Conservation (phyloP, 2,888 invertebrate genomes). For the Hipparchia sbordonii region DNA sequence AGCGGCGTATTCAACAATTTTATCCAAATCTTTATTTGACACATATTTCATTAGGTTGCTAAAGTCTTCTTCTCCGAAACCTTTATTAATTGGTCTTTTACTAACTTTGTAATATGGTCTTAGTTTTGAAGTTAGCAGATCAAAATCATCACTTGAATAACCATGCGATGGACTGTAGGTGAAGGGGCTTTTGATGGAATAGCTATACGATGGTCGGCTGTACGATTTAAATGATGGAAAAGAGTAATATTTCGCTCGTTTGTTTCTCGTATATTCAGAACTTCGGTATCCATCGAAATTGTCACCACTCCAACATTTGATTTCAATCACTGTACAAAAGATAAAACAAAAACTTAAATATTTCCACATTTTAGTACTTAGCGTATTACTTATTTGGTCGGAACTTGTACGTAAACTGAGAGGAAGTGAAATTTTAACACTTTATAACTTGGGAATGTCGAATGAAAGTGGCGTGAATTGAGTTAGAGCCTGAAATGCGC, state of each 20-base stretch:
- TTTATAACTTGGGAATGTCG: slow-evolving; percentile 65
- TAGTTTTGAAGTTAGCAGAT: slow-evolving; percentile 45
- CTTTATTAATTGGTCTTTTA: slow-evolving; percentile 59
- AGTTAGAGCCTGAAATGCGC: slow-evolving; percentile 57
- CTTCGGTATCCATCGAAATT: slow-evolving; percentile 45
- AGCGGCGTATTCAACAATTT: slow-evolving; percentile 62
- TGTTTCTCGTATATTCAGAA: slow-evolving; percentile 54
- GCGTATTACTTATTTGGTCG: slow-evolving; percentile 21
- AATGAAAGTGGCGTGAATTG: slow-evolving; percentile 73
- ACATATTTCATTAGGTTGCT: slow-evolving; percentile 67
- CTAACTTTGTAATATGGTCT: slow-evolving; percentile 61
- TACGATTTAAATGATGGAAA: slow-evolving; percentile 60
- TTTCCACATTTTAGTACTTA: slow-evolving; percentile 38
- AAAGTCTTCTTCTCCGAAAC: slow-evolving; percentile 66
- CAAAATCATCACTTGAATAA: slow-evolving; percentile 49
- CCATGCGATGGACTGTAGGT: slow-evolving; percentile 69
- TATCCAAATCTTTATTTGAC: slow-evolving; percentile 70
- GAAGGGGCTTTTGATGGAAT: slow-evolving; percentile 52
- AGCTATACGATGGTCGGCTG: slow-evolving; percentile 56
- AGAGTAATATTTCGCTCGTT: slow-evolving; percentile 65
- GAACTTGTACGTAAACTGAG: slow-evolving; percentile 60
- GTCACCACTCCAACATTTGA: slow-evolving; percentile 49
- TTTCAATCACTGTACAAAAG: slow-evolving; percentile 51
- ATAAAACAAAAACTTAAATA: slow-evolving; percentile 43
- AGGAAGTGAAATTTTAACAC: slow-evolving; percentile 55